These are phyloP conservation scores for Synanthedon myopaeformis DNA, from an alignment of 2,888 invertebrate genomes.

Conservation along the genomic window DNA sequence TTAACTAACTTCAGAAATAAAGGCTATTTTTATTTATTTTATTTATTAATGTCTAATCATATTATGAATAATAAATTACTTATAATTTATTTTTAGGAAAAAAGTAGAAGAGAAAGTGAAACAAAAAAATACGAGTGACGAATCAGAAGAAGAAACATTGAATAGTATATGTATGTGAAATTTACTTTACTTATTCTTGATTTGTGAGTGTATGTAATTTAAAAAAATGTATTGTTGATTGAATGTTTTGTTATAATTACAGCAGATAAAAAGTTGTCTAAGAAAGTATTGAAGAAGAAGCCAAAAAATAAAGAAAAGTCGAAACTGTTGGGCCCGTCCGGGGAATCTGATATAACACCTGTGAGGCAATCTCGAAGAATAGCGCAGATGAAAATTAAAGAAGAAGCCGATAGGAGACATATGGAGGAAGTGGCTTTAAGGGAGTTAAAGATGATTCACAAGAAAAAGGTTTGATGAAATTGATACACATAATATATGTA, in stretches of 20 bases:
- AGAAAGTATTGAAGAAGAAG: slow-evolving; percentile 36
- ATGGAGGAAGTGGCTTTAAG: slow-evolving; percentile 79
- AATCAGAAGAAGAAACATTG: slow-evolving; percentile 62
- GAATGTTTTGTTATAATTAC: slow-evolving; percentile 3
- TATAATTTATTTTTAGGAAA: slow-evolving; percentile 32
- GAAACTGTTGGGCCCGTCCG: slow-evolving; percentile 18
- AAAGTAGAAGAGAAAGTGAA: slow-evolving; percentile 68
- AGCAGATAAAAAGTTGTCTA: slow-evolving; percentile 52
- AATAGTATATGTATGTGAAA: slow-evolving; percentile 51
- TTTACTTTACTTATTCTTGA: background rate
- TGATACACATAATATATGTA: too few species aligned
- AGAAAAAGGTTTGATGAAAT: slow-evolving; percentile 45
- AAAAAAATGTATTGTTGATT: background rate
- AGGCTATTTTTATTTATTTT: too few species aligned
- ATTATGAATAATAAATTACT: too few species aligned
- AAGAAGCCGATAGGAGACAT: slow-evolving; percentile 82
- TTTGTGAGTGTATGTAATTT: background rate
- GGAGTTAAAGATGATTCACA: slow-evolving; percentile 75
- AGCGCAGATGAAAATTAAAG: slow-evolving; percentile 88
- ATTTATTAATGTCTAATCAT: too few species aligned
- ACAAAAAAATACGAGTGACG: slow-evolving; percentile 63
- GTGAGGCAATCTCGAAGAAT: slow-evolving; percentile 87
- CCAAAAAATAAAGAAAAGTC: slow-evolving; percentile 12
- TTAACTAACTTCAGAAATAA: too few species aligned
- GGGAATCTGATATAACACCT: slow-evolving; percentile 53